Evolutionary conservation across 2,113 vertebrate genomes (phyloP), one percentile per base, ranked within the genome.

Genomic region (Brevimyrus niger): DNA sequence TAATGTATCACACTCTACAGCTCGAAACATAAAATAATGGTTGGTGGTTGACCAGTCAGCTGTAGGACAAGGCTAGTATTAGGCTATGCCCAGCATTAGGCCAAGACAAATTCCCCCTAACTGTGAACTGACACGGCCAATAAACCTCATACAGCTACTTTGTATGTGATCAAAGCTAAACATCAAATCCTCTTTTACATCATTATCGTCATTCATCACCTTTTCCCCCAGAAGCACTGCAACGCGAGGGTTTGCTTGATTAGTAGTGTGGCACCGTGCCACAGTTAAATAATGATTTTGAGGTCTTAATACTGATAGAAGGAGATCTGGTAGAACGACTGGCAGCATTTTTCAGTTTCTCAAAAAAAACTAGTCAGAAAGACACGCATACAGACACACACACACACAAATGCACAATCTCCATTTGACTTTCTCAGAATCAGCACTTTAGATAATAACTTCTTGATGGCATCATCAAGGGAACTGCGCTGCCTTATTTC

Each of bases 401-500:
- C 21, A n/a, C 47, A n/a, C 47, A 87, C 27, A 87, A 0, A 87
- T 3, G 10, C 27, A 87, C n/a, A 35, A 19, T 47, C 31, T 87
- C 21, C 48, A 86, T 51, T 86, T 23, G 19, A n/a, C 27, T 87
- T 87, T 87, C 85, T 87, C 85, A 17, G 27, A 87, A 87, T 53
- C 85, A 87, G 85, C 48, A 53, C 48, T 53, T 87, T 53, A 53
- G 47, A n/a, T 87, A 53, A 51, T 87, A 53, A 53, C 50, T 87
- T 51, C 31, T 53, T 47, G 23, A 87, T 19, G n/a, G 50, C 50
- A 87, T 38, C 23, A 10, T 27, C 46, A 35, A 53, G n/a, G 23
- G 17, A 53, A 13, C 15, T 6, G 10, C 27, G 31, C 50, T 87
- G n/a, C 47, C 53, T 87, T 87, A 55, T 53, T 87, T 27, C 15